Evolutionary conservation across 2,113 vertebrate genomes (phyloP), one percentile per base, ranked within the genome.

Genomic region (Semicossyphus pulcher): DNA sequence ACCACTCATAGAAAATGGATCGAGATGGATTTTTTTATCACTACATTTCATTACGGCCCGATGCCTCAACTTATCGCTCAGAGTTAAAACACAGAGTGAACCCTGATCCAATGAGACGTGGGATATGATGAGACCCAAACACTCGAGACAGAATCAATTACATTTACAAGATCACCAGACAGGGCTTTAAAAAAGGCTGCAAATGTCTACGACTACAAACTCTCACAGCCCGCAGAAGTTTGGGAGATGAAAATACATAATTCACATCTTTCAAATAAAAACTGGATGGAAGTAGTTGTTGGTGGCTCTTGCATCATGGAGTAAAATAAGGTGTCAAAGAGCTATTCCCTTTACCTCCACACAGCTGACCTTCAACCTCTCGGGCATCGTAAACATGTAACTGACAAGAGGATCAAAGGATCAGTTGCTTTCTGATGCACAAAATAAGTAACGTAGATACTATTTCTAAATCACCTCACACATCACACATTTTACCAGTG

Each of bases 61-160:
- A 3, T 25, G 42, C 12, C 16, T 68, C 18, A 34, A 10, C 28
- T 61, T 62, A 36, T 12, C 39, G n/a, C 37, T 69, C 4, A 1
- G 32, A 32, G 20, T 47, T 48, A 3, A 77, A 44, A 15, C 9
- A 31, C 9, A 44, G 45, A 45, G 36, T 28, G 47, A 20, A 52
- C 4, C 20, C 29, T 42, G 64, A 58, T 63, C 21, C 52, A 52
- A 36, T 18, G 23, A 67, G 72, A 66, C 66, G 12, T 1, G 0
- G 10, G 15, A 52, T 63, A 52, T 62, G 42, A 69, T 48, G 28
- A 56, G 11, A 49, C 23, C 59, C 36, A 41, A 69, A 25, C 26
- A 37, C 48, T 39, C 21, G 1, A 42, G 41, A 73, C 49, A 45
- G 52, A 77, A 60, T 59, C 9, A 34, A 32, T 53, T 83, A 8